Conservation (phyloP, 2,797 vertebrate genomes). For the Lepus townsendii region DNA sequence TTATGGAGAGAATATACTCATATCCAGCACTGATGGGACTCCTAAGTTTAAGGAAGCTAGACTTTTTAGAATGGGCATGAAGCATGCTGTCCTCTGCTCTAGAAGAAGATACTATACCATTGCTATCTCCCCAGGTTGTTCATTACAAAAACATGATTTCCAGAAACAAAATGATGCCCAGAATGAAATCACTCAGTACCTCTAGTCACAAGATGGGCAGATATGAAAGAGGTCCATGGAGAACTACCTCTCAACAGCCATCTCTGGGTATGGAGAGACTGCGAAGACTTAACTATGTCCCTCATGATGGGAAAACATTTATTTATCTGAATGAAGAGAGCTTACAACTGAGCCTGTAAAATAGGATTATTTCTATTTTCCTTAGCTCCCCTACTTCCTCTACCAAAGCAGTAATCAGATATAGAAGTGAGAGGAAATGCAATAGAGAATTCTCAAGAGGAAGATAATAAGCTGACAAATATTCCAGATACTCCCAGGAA, state of each 20-base stretch:
- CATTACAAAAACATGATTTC: not conserved
- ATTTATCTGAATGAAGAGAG: not conserved
- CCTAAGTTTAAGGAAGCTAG: not conserved
- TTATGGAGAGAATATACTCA: not conserved
- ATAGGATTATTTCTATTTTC: not conserved
- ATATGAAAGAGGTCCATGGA: not conserved
- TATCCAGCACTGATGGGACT: not conserved
- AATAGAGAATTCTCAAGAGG: not conserved
- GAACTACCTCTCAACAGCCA: not conserved
- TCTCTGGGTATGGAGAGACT: not conserved
- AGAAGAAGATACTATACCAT: not conserved
- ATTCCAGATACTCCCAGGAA: not conserved
- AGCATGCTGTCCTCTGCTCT: not conserved
- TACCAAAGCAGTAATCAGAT: not conserved
- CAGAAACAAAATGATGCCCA: not conserved
- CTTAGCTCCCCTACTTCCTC: not conserved
- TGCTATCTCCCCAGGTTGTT: not conserved
- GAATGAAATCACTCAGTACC: not conserved
- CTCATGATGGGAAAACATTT: not conserved
- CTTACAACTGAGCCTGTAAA: not conserved
- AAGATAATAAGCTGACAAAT: not conserved
- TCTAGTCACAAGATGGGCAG: not conserved
- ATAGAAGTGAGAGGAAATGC: not conserved
- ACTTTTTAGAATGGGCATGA: not conserved
- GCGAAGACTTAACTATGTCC: not conserved